phyloP scores from a whole-genome alignment of 2,797 vertebrate genomes.

The Esox lucius region DNA sequence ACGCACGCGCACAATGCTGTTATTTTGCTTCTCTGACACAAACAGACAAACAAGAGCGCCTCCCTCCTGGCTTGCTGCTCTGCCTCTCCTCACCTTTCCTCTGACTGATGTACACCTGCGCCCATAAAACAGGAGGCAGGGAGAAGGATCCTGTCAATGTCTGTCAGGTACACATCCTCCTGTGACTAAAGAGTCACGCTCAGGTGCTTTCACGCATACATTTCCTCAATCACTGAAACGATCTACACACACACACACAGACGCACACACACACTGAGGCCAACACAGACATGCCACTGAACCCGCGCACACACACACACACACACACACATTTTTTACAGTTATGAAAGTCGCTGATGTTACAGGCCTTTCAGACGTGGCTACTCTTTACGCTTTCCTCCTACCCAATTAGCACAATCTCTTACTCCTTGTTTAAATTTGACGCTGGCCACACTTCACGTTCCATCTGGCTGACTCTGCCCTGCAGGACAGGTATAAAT shows the following conservation, averaged over 20 bases:
- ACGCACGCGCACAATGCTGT: neutral
- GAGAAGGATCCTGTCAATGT: conserved; percentile 1
- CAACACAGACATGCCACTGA: neutral
- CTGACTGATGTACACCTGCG: neutral
- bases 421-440: neutral
- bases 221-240: neutral
- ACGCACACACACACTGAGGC: neutral
- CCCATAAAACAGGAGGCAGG: neutral
- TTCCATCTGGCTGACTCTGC: neutral
- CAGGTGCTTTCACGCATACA: neutral
- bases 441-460: neutral
- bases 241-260: neutral
- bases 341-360: no score
- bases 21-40: neutral
- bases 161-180: neutral
- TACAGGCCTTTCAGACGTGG: neutral
- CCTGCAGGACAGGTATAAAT: neutral
- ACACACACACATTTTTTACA: neutral
- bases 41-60: neutral
- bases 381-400: neutral
- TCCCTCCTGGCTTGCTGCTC: neutral
- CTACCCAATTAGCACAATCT: neutral
- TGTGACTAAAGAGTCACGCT: conserved; percentile 6
- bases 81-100: neutral
- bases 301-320: neutral